These are phyloP conservation scores for Euschistus heros DNA, from an alignment of 1,140 invertebrate species.

Conservation along the genomic window DNA sequence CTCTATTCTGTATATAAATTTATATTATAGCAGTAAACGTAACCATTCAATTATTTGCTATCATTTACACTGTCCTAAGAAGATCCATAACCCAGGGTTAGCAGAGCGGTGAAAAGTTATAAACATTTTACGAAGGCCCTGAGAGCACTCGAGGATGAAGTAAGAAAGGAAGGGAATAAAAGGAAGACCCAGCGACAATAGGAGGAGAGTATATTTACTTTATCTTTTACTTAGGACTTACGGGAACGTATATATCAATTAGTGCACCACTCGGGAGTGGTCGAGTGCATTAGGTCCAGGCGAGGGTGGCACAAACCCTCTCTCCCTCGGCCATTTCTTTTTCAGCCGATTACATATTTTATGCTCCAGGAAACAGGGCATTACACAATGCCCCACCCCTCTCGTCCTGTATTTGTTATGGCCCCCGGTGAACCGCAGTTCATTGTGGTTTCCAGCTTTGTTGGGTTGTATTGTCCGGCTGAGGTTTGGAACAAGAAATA, in stretches of 20 bases:
- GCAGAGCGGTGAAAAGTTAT: too few species aligned
- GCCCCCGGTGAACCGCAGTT: not conserved
- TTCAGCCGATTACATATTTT: too few species aligned
- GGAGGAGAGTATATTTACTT: constrained; percentile 8
- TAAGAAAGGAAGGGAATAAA: not conserved
- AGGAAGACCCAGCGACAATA: too few species aligned
- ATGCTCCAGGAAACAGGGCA: too few species aligned
- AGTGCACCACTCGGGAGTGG: not conserved
- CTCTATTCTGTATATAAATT: too few species aligned
- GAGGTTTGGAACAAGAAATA: too few species aligned
- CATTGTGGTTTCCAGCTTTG: too few species aligned
- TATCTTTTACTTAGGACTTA: constrained; percentile 8
- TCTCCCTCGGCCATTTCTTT: not conserved
- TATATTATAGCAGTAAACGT: too few species aligned
- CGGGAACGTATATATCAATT: not conserved
- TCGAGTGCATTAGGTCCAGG: not conserved
- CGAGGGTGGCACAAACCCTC: not conserved
- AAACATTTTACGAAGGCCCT: not conserved
- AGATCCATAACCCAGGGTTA: too few species aligned
- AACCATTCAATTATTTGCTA: too few species aligned
- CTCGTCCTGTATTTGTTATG: not conserved
- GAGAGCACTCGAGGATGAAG: not conserved
- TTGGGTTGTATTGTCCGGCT: too few species aligned
- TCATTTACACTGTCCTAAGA: too few species aligned
- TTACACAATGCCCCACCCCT: not conserved